Evolutionary conservation across 1,140 invertebrate genomes (phyloP).

Genomic region (Drosophila ohnishii): DNA sequence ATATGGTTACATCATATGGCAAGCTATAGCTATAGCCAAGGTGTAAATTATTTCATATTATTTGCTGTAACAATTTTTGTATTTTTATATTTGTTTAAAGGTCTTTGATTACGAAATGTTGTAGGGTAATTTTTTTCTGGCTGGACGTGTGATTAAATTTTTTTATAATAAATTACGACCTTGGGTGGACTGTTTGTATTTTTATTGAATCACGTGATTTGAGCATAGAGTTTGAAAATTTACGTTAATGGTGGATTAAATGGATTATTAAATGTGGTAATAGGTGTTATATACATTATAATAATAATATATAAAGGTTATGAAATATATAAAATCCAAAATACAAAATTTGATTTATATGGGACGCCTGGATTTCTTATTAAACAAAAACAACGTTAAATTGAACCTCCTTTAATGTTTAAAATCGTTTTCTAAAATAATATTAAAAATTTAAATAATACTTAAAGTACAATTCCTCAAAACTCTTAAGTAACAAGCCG

Average conservation of each 20-base stretch:
- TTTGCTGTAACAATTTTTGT: conserved; percentile 65
- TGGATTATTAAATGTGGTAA: not conserved
- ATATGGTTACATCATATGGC: conserved; percentile 49
- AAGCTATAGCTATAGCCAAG: conserved; percentile 15
- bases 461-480: not conserved
- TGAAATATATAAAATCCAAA: too few species aligned
- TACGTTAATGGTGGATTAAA: not conserved
- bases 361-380: not conserved
- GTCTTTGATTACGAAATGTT: conserved; percentile 59
- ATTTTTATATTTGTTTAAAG: conserved; percentile 58
- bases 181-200: not conserved
- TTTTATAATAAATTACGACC: conserved; percentile 12
- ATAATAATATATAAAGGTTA: not conserved
- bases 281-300: not conserved
- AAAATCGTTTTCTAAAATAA: not conserved
- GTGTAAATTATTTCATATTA: conserved; percentile 68
- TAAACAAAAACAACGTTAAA: not conserved
- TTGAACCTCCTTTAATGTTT: not conserved
- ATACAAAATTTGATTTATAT: too few species aligned
- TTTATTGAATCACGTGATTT: conserved; percentile 6
- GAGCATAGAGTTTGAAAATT: not conserved
- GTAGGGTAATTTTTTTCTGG: not conserved
- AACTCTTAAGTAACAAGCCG: conserved; percentile 12
- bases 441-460: not conserved
- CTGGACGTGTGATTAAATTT: conserved; percentile 15